Percentiles rank a stretch among this genome's conserved stretches.
Evolutionary conservation across 2,113 vertebrate species (phyloP).

Genomic region (Crotalus helleri): DNA sequence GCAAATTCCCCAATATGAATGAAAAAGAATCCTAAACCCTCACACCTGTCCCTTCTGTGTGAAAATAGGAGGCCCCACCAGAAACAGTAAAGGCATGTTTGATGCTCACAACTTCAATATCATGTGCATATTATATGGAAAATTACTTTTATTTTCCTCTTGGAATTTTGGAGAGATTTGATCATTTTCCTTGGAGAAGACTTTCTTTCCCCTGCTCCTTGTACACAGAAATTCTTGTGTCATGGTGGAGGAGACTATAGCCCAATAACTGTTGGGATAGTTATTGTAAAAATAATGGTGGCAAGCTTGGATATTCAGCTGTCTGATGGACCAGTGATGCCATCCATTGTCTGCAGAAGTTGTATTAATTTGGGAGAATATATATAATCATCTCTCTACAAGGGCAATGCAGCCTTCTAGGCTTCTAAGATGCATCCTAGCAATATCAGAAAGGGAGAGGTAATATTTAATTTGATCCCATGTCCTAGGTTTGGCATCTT

Average conservation of each 20-base stretch:
- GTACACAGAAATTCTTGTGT: background rate
- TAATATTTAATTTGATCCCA: background rate
- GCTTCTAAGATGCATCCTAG: background rate
- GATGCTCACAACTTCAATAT: background rate
- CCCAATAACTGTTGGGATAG: background rate
- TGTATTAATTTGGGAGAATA: background rate
- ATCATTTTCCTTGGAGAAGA: background rate
- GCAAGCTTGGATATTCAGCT: background rate
- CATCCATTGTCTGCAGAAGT: background rate
- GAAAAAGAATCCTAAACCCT: background rate
- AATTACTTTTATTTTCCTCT: background rate
- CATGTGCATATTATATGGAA: background rate
- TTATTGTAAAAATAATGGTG: background rate
- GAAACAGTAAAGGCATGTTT: background rate
- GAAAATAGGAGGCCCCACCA: background rate
- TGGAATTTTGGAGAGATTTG: background rate
- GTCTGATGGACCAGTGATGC: background rate
- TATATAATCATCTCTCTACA: background rate
- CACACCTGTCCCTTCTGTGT: background rate
- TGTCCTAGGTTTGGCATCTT: background rate
- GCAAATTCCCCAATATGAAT: background rate
- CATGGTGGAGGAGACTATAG: background rate
- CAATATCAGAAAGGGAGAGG: background rate
- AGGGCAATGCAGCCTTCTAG: background rate
- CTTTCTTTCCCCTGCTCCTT: background rate